phyloP scores from a whole-genome alignment of 2,797 vertebrate genomes.

The Poeciliopsis gracilis region DNA sequence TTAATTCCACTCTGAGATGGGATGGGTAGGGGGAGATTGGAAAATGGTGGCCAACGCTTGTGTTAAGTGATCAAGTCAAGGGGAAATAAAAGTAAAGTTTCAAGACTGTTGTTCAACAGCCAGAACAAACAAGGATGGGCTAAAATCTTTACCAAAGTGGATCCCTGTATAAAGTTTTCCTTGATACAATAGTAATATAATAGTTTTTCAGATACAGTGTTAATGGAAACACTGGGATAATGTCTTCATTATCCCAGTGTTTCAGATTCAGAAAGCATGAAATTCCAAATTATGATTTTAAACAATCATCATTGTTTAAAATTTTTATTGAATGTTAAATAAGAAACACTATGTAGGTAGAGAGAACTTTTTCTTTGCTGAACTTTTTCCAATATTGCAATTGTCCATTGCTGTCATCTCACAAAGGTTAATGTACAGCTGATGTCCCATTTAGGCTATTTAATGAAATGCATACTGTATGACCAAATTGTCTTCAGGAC shows the following conservation, averaged over 20 bases:
- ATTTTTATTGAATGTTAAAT: background rate
- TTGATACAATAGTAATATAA: background rate
- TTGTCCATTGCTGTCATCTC: background rate
- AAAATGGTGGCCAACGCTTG: conserved; percentile 17
- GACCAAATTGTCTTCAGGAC: too few relatives aligned
- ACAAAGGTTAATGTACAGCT: background rate
- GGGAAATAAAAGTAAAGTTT: conserved; percentile 51
- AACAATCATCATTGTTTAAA: background rate
- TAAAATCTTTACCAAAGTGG: background rate
- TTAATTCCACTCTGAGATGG: conserved; percentile 58
- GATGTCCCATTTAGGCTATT: background rate
- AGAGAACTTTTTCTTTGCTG: background rate
- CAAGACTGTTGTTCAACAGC: background rate
- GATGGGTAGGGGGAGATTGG: conserved; percentile 37
- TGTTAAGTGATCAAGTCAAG: conserved; percentile 49
- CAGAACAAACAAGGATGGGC: background rate
- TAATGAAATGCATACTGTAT: too few relatives aligned
- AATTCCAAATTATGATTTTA: background rate
- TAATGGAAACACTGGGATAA: too few relatives aligned
- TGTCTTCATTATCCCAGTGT: background rate
- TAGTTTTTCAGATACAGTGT: background rate
- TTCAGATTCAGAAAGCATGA: background rate
- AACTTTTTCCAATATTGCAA: background rate
- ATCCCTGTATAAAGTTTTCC: background rate
- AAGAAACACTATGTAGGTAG: background rate